Evolutionary conservation across 1,140 invertebrate genomes (phyloP), one percentile per base, ranked within the genome.

Genomic region (Eriocheir sinensis): DNA sequence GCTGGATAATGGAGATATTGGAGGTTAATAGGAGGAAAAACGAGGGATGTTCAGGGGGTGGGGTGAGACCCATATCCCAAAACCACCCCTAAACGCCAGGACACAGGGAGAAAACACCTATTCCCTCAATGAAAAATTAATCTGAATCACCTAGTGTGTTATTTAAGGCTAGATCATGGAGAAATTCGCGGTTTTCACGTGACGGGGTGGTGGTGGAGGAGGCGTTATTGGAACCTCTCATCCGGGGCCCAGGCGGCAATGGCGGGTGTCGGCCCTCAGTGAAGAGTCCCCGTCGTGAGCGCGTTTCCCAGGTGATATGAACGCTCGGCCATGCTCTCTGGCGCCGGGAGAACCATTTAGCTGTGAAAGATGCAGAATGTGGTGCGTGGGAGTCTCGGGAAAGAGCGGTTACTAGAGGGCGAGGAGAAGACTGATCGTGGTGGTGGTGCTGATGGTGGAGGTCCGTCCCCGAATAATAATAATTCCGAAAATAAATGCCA

Each of bases 311-410:
- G 94, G 94, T 92, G 90, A 89, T 95, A 88, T 95, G 79, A 34
- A 92, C 83, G 86, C 91, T 92, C 80, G 89, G 89, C 91, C 94
- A 95, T 92, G 86, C 83, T 92, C 48, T 85, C 89, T 92, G 44
- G 92, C 89, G 91, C 94, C 94, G 48, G 88, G 92, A 93, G 86
- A 89, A 85, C 89, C 53, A 88, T 94, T 85, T 81, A 94, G 86
- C 92, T 94, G 93, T 94, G 93, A 95, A 94, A 95, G 95, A 95
- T 95, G 95, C 95, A 95, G 95, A 92, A 95, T 94, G 95, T 94
- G 89, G 95, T 94, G 93, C 93, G 93, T 85, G 93, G 91, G 93
- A 86, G 85, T 90, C 90, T 89, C 85, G 91, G 90, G 81, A 93
- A 94, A 93, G 95, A 95, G 95, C 92, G 91, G 60, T 94, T 91